Evolutionary conservation across 1,140 invertebrate species (phyloP).

Genomic region (Cydia pomonella): DNA sequence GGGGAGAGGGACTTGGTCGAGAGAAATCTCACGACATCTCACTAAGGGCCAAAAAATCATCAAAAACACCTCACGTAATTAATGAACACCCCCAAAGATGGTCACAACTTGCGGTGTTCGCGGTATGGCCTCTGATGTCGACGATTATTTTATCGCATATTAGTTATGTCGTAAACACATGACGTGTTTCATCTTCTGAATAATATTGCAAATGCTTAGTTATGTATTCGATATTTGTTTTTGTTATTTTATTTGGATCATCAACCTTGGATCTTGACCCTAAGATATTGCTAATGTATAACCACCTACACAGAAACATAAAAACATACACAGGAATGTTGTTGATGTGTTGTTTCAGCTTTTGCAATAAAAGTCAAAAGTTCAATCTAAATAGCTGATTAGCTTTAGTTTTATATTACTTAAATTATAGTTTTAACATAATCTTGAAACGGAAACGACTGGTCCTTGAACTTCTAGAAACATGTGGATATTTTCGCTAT

Average conservation of each 20-base stretch:
- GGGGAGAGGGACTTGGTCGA: too few relatives aligned
- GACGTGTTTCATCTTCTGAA: slow-evolving; percentile 2
- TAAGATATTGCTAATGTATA: neutral
- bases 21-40: too few relatives aligned
- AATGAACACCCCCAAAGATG: too few relatives aligned
- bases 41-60: too few relatives aligned
- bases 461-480: slow-evolving; percentile 5
- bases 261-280: slow-evolving; percentile 20
- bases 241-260: slow-evolving; percentile 17
- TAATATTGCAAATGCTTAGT: slow-evolving; percentile 1
- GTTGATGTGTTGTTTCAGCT: neutral
- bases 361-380: neutral
- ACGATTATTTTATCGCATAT: neutral
- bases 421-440: slow-evolving; percentile 12
- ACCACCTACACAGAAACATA: neutral
- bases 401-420: neutral
- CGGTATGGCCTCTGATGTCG: too few relatives aligned
- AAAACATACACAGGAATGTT: neutral
- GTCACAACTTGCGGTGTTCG: too few relatives aligned
- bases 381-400: neutral
- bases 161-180: slow-evolving; percentile 16
- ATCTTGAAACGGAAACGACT: slow-evolving; percentile 16
- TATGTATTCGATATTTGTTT: slow-evolving; percentile 17
- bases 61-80: too few relatives aligned
- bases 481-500: neutral